These are phyloP conservation scores for Bursaphelenchus okinawaensis DNA, from an alignment of 2,888 invertebrate genomes.

Conservation along the genomic window DNA sequence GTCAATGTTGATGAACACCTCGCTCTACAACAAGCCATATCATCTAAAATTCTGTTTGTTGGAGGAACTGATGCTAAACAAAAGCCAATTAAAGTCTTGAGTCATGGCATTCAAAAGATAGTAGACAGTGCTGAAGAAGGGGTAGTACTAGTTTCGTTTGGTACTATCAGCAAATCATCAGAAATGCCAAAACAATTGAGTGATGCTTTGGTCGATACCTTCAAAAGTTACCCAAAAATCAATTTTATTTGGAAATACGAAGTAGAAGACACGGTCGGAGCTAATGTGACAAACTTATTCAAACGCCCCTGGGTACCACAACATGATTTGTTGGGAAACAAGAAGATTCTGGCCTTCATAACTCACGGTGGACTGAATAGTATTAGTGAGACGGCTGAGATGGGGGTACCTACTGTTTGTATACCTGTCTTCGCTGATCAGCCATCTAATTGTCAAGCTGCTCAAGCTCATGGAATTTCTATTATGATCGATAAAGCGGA, in stretches of 20 bases:
- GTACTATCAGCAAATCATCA: conserved; percentile 11
- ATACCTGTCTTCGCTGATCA: conserved; percentile 16
- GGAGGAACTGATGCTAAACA: conserved; percentile 4
- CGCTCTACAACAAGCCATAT: conserved; percentile 7
- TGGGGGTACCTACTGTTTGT: conserved; percentile 14
- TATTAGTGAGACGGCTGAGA: conserved; percentile 4
- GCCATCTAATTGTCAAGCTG: neutral
- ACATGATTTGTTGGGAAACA: conserved; percentile 55
- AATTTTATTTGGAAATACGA: conserved; percentile 47
- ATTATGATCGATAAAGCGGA: neutral
- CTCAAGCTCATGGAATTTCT: neutral
- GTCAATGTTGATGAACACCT: conserved; percentile 16
- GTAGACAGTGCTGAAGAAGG: conserved; percentile 12
- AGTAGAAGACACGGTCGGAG: conserved; percentile 17
- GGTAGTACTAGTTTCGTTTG: conserved; percentile 21
- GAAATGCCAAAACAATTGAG: conserved; percentile 17
- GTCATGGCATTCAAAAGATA: conserved; percentile 8
- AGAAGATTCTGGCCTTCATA: conserved; percentile 13
- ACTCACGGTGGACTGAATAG: conserved; percentile 22
- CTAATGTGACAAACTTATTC: conserved; percentile 42
- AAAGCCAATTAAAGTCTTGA: neutral
- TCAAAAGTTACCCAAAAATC: conserved; percentile 30
- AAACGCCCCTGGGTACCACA: conserved; percentile 58
- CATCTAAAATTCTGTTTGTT: conserved; percentile 9
- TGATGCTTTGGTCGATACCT: conserved; percentile 15